Evolutionary conservation across 53 echinoderm and acorn worm species (phyloP).

Genomic region (Apostichopus leukothele): DNA sequence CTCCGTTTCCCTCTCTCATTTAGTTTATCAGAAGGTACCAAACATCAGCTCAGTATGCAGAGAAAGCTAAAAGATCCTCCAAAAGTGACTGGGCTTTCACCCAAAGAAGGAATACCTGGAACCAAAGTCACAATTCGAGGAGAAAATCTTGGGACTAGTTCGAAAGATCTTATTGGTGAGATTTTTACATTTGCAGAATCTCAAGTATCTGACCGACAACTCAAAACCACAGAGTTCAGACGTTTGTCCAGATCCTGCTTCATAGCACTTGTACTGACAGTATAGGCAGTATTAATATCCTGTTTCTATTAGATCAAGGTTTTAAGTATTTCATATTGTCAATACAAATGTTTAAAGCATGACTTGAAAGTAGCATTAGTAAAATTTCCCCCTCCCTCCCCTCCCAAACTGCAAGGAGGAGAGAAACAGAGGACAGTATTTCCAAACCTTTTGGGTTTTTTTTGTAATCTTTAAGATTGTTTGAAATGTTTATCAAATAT

Average conservation of each 20-base stretch:
- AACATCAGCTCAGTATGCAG: not conserved
- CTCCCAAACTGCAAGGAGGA: too few species aligned
- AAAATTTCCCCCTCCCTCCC: too few species aligned
- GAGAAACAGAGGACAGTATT: too few species aligned
- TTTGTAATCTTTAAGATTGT: too few species aligned
- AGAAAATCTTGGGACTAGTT: slow-evolving; percentile 83
- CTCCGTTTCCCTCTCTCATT: not conserved
- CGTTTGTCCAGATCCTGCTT: slow-evolving; percentile 53
- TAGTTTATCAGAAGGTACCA: not conserved
- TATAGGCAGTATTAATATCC: too few species aligned
- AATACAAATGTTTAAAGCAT: too few species aligned
- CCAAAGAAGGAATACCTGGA: slow-evolving; percentile 93
- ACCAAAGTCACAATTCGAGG: slow-evolving; percentile 91
- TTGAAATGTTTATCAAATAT: too few species aligned
- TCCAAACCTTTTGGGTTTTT: too few species aligned
- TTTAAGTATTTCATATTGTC: too few species aligned
- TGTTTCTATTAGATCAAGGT: too few species aligned
- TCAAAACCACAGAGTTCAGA: not conserved
- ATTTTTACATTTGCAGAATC: not conserved
- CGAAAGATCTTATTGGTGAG: slow-evolving; percentile 80
- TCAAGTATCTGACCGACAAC: not conserved
- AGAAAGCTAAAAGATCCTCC: slow-evolving; percentile 64
- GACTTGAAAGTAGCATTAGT: too few species aligned
- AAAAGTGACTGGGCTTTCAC: slow-evolving; percentile 94
- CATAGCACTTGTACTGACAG: not conserved